Evolutionary conservation across 2,797 vertebrate genomes (phyloP), one percentile per base, ranked within the genome.

Genomic region (Epinephelus malabaricus): DNA sequence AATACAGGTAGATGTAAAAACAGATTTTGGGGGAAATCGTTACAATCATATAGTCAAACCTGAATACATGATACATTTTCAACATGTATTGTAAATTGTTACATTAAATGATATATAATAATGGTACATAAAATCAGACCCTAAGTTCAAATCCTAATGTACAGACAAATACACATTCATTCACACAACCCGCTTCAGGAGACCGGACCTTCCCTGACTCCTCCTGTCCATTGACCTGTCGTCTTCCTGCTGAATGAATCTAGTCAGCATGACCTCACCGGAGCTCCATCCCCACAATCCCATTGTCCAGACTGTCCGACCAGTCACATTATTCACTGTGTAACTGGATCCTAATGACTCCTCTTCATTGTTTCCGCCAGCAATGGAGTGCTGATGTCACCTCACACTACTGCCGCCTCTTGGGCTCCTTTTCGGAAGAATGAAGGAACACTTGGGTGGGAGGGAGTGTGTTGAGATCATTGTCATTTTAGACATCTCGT

Each of bases 321-420:
- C 89, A 65, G 80, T 81, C 79, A 56, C 83, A 78, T 86, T 72
- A 85, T 82, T 91, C 54, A 18, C 85, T 23, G 76, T 93, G 93
- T 93, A 95, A 95, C 90, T 85, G 89, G 94, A 94, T 89, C 92
- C 91, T 95, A 91, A 93, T 93, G 92, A 34, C 88, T 91, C 82
- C 80, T 76, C 85, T 86, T 80, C 78, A 14, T 69, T 59, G 85
- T 91, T 91, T 92, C 89, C 94, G 86, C 66, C 74, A 49, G 82
- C 86, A 88, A 92, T 91, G 84, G 58, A 90, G 83, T 50, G 77
- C 92, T 93, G 93, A 94, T 93, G 93, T 94, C 92, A 94, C 90
- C 86, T 88, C 89, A 65, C 76, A 53, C 80, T 69, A 14, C 88
- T 25, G 80, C 83, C 73, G 86, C 87, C 88, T 87, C 84, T 53